These are phyloP conservation scores for Macaca mulatta DNA, from an alignment of 2,113 vertebrate genomes.

Conservation along the genomic window DNA sequence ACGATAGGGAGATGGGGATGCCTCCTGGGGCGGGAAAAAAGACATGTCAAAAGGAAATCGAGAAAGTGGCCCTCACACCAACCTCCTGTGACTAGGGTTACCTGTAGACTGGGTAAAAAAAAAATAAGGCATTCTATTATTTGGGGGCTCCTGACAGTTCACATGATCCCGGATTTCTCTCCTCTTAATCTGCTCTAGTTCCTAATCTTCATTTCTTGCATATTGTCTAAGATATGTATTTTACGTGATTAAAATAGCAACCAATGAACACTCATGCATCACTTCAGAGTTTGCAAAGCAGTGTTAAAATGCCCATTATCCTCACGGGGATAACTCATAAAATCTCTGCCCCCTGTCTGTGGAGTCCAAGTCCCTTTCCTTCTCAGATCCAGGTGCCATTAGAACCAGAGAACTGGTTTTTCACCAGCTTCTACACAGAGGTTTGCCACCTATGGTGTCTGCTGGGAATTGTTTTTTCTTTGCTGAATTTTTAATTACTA, in stretches of 20 bases:
- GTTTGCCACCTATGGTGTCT: background rate
- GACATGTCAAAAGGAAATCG: background rate
- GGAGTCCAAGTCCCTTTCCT: too few species aligned
- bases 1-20: background rate
- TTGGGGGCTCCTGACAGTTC: background rate
- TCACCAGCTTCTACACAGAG: background rate
- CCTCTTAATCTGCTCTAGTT: background rate
- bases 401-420: background rate
- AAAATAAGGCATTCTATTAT: background rate
- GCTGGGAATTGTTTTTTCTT: background rate
- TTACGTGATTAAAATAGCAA: background rate
- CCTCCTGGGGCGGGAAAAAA: background rate
- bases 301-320: background rate
- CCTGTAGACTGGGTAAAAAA: background rate
- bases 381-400: background rate
- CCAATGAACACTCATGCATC: background rate
- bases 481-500: background rate
- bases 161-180: background rate
- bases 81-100: background rate
- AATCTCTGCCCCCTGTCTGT: background rate
- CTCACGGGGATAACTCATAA: fast-evolving
- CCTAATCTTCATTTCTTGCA: background rate
- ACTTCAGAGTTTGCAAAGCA: background rate
- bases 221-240: background rate
- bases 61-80: background rate